Conservation (phyloP, 1,140 invertebrate genomes). For the Halotydeus destructor region DNA sequence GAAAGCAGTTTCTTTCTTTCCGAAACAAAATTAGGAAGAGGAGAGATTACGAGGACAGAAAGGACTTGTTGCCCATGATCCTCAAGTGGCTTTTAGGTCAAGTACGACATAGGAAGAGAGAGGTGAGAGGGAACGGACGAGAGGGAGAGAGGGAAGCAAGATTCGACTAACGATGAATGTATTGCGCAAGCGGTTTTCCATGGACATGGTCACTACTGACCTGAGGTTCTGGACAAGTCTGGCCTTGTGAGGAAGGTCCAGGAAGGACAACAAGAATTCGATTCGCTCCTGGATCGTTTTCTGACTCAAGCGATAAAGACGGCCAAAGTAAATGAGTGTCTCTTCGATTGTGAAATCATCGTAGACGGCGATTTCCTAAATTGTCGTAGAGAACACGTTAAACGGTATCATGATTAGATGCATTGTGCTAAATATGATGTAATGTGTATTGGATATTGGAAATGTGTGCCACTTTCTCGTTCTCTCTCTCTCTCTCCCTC, state of each 20-base stretch:
- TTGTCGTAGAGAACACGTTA: no score
- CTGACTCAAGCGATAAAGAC: conserved; percentile 67
- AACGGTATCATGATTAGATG: not conserved
- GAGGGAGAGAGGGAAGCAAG: not conserved
- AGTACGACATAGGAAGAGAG: no score
- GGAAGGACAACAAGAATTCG: conserved; percentile 66
- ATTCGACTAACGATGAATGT: not conserved
- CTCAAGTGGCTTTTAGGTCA: no score
- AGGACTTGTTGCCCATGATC: no score
- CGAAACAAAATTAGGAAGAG: no score
- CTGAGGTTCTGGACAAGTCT: conserved; percentile 69
- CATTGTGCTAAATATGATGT: conserved; percentile 6
- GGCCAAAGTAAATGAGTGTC: conserved; percentile 90
- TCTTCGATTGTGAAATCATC: conserved; percentile 84
- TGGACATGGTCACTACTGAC: conserved; percentile 24
- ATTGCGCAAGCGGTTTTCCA: not conserved
- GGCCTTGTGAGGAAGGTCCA: conserved; percentile 62
- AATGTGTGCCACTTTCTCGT: conserved; percentile 73
- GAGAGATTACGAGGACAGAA: no score
- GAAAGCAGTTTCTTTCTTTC: no score
- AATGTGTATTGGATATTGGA: conserved; percentile 22
- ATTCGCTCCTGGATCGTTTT: conserved; percentile 53
- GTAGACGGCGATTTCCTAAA: conserved; percentile 82
- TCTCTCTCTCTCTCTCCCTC: no score
- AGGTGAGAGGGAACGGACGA: no score